Percentiles rank a stretch among this genome's conserved stretches.
Evolutionary conservation across 2,113 vertebrate species (phyloP).

Genomic region (Myotis davidii): DNA sequence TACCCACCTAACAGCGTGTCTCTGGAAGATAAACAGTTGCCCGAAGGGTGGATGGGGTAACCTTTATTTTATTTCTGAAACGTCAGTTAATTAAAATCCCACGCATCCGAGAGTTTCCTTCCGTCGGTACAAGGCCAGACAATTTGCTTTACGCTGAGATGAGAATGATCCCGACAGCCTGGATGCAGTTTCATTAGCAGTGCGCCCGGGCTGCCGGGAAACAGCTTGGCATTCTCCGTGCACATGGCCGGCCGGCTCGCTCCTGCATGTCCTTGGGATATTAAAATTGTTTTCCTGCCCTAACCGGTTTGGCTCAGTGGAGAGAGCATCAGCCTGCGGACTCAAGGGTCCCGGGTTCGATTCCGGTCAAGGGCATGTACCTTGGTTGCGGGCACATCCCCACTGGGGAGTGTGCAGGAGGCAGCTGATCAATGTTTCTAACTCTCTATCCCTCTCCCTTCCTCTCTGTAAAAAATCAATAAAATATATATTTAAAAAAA

Average conservation of each 20-base stretch:
- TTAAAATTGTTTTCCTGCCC: slow-evolving; percentile 50
- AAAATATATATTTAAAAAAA: background rate
- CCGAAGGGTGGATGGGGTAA: slow-evolving; percentile 21
- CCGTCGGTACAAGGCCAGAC: slow-evolving; percentile 17
- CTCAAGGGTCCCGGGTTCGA: too few species aligned
- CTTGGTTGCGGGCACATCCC: too few species aligned
- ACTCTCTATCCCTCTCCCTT: too few species aligned
- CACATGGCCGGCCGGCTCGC: background rate
- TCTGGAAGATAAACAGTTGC: slow-evolving; percentile 58
- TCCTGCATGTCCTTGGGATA: background rate
- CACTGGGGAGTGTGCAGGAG: too few species aligned
- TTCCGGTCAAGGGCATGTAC: too few species aligned
- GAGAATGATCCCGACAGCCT: slow-evolving; percentile 55
- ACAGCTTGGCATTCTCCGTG: background rate
- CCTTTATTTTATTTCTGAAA: slow-evolving; percentile 68
- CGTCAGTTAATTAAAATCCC: slow-evolving; percentile 69
- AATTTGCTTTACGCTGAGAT: slow-evolving; percentile 63
- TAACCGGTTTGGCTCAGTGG: too few species aligned
- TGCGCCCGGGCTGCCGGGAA: background rate
- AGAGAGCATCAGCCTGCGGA: too few species aligned
- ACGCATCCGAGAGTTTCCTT: slow-evolving; percentile 55
- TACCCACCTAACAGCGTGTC: background rate
- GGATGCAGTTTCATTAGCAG: background rate
- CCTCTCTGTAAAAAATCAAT: too few species aligned
- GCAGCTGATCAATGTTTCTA: too few species aligned